Conservation (phyloP, 2,888 invertebrate species). For the Elysia crispata region DNA sequence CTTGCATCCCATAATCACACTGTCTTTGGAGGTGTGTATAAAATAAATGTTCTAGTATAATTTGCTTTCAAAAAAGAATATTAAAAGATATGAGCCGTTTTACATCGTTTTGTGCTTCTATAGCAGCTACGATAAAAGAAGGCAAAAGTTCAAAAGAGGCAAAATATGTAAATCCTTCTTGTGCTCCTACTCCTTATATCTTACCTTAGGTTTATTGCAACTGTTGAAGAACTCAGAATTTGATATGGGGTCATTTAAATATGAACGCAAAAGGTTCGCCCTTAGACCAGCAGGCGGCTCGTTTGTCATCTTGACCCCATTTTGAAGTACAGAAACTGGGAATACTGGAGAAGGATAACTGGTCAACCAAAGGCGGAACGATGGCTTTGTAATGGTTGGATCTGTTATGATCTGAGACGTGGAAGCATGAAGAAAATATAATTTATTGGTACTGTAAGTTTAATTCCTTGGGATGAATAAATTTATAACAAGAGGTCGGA, state of each 20-base stretch:
- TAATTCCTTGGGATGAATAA: no score
- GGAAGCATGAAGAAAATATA: no score
- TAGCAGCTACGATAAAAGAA: no score
- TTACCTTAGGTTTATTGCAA: slow-evolving; percentile 78
- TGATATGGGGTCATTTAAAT: slow-evolving; percentile 78
- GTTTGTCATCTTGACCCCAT: slow-evolving; percentile 77
- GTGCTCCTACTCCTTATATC: not conserved
- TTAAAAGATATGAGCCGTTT: no score
- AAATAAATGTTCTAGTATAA: no score
- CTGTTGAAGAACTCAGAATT: slow-evolving; percentile 85
- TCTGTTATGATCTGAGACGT: slow-evolving; percentile 72
- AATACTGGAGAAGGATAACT: slow-evolving; percentile 77
- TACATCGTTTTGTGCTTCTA: not conserved
- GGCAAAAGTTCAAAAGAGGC: no score
- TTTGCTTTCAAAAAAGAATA: no score
- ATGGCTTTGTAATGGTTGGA: slow-evolving; percentile 64
- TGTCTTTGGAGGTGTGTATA: no score
- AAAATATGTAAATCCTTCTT: no score
- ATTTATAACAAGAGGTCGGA: no score
- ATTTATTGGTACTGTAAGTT: no score
- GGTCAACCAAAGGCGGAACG: slow-evolving; percentile 77
- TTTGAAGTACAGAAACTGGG: slow-evolving; percentile 77
- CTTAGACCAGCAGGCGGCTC: slow-evolving; percentile 77
- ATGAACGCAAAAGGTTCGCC: slow-evolving; percentile 77
- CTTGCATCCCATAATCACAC: no score